Evolutionary conservation across 1,140 invertebrate genomes (phyloP).

Genomic region (Venturia canescens): DNA sequence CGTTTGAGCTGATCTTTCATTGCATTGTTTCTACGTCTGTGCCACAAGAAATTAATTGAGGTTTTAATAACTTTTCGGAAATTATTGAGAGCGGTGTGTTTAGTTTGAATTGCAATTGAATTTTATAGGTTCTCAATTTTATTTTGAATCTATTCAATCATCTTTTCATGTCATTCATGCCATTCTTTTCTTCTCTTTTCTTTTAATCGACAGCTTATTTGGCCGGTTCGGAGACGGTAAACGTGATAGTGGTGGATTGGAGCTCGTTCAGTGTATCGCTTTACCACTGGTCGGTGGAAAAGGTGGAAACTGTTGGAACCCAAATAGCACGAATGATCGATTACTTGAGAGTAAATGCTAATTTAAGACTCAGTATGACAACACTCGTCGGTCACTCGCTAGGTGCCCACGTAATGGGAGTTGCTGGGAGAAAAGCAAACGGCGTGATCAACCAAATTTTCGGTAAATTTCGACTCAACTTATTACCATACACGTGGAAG

Average conservation of each 20-base stretch:
- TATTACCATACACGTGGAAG: background rate
- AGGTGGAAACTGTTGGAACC: background rate
- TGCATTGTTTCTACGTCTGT: too few relatives aligned
- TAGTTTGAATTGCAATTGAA: too few relatives aligned
- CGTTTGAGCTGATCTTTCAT: too few relatives aligned
- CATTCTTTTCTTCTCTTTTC: too few relatives aligned
- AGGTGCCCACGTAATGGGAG: conserved; percentile 75
- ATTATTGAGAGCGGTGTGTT: too few relatives aligned
- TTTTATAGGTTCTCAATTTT: too few relatives aligned
- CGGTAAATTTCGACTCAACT: conserved; percentile 56
- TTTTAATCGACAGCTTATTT: background rate
- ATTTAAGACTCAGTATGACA: background rate
- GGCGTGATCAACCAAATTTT: conserved; percentile 57
- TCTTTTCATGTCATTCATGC: too few relatives aligned
- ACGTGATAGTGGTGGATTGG: background rate
- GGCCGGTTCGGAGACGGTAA: background rate
- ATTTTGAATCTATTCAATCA: too few relatives aligned
- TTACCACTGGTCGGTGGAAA: background rate
- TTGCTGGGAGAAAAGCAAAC: conserved; percentile 50
- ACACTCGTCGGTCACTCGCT: conserved; percentile 73
- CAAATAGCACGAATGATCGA: background rate
- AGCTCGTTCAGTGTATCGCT: background rate
- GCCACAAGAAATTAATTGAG: too few relatives aligned
- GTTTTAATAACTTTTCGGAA: too few relatives aligned
- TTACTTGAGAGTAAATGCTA: background rate